Evolutionary conservation across 2,113 vertebrate species (phyloP).

Genomic region (Aegithalos caudatus): DNA sequence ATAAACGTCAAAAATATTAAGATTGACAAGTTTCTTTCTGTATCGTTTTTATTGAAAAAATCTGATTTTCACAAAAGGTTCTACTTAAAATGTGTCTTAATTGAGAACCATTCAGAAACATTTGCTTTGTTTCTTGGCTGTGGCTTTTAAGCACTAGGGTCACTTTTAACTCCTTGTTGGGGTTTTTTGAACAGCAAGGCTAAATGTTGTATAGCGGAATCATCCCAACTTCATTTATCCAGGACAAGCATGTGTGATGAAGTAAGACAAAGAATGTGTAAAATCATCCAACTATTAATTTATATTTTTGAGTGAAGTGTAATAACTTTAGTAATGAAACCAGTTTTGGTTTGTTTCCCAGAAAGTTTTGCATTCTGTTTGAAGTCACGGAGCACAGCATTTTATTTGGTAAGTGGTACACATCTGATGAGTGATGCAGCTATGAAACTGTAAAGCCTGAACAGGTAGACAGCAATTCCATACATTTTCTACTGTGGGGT

Average conservation of each 20-base stretch:
- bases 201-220: neutral
- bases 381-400: neutral
- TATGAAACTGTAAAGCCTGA: neutral
- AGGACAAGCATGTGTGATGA: neutral
- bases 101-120: neutral
- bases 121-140: neutral
- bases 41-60: neutral
- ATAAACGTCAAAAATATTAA: neutral
- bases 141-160: neutral
- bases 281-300: neutral
- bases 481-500: neutral
- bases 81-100: neutral
- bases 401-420: neutral
- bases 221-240: neutral
- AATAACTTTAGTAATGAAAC: neutral
- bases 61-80: neutral
- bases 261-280: neutral
- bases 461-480: neutral
- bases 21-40: neutral
- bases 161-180: neutral
- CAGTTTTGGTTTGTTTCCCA: conserved; percentile 8
- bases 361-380: conserved; percentile 4
- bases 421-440: neutral
- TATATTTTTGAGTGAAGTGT: neutral
- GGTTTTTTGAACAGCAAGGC: neutral